Conservation (phyloP, 2,797 vertebrate species). For the Sebastes vulpes region DNA sequence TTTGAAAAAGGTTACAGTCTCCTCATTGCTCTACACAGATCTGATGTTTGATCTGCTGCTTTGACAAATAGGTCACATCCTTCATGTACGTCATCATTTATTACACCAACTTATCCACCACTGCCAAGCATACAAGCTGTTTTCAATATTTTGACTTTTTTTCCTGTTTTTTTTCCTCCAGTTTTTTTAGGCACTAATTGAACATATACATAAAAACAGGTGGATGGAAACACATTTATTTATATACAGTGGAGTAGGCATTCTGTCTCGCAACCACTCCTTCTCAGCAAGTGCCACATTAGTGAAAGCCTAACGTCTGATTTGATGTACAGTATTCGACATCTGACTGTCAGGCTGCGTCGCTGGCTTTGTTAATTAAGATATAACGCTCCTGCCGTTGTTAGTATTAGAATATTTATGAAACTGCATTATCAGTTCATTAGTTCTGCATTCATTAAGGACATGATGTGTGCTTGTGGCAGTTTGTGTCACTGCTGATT, state of each 20-base stretch:
- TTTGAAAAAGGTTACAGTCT: not conserved
- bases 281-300: not conserved
- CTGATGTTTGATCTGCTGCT: not conserved
- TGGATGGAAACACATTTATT: not conserved
- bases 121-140: not conserved
- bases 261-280: not conserved
- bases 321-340: not conserved
- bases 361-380: not conserved
- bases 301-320: not conserved
- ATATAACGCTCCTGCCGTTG: not conserved
- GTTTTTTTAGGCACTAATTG: not conserved
- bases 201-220: not conserved
- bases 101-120: not conserved
- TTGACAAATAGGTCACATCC: not conserved
- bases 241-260: not conserved
- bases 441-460: conserved; percentile 21
- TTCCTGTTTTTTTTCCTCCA: not conserved
- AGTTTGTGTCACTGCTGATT: conserved; percentile 1
- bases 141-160: not conserved
- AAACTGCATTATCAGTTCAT: conserved; percentile 9
- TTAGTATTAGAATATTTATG: conserved; percentile 4
- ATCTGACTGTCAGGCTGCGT: not conserved
- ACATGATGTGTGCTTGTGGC: not conserved
- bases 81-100: not conserved
- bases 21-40: not conserved